These are phyloP conservation scores for Enteromius mattozi DNA, from an alignment of 2,797 vertebrate genomes.

Conservation along the genomic window DNA sequence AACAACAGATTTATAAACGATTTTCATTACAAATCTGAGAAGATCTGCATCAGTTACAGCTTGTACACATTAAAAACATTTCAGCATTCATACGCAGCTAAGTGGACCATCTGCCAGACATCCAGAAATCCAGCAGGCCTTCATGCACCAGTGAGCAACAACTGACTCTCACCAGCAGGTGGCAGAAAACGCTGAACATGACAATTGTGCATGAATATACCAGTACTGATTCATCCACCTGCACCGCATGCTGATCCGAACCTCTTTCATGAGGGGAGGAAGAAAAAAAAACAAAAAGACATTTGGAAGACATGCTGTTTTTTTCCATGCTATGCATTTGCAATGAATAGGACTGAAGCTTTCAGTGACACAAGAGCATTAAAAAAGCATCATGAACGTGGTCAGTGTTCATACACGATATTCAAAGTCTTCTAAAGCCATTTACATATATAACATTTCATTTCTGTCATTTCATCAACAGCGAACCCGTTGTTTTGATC, in stretches of 20 bases:
- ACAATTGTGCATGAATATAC: neutral
- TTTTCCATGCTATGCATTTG: neutral
- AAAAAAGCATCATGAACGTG: neutral
- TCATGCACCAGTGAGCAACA: slow-evolving; percentile 5
- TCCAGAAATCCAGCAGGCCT: neutral
- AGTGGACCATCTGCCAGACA: neutral
- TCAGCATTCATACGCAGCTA: neutral
- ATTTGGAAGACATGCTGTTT: neutral
- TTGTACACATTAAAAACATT: neutral
- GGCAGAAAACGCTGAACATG: slow-evolving; percentile 33
- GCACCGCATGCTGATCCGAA: neutral
- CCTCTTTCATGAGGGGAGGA: neutral
- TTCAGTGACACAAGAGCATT: neutral
- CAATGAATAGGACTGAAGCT: neutral
- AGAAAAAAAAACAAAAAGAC: neutral
- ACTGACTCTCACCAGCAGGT: slow-evolving; percentile 41
- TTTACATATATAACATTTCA: neutral
- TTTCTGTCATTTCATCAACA: neutral
- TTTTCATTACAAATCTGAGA: neutral
- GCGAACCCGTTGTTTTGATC: neutral
- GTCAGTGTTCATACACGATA: neutral
- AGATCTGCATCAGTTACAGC: neutral
- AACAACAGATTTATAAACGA: neutral
- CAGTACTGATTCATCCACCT: neutral
- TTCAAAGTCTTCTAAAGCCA: neutral